Evolutionary conservation across 1,140 invertebrate species (phyloP).

Genomic region (Drosophila nigrodunni): DNA sequence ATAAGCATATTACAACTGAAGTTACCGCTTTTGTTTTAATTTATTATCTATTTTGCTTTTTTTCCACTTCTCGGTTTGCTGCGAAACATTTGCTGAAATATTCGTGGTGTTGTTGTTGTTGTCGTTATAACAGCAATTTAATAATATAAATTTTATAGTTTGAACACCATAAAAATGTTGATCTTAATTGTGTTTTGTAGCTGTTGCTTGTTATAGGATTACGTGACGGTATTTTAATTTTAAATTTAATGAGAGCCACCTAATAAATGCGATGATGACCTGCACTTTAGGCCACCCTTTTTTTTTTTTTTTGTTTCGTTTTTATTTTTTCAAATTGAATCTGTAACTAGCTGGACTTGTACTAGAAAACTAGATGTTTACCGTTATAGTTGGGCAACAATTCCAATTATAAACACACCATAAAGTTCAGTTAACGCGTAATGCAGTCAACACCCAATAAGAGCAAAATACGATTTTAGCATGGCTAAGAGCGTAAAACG

Average conservation of each 20-base stretch:
- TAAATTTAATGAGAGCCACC: slow-evolving; percentile 66
- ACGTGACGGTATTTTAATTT: slow-evolving; percentile 80
- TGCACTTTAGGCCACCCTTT: slow-evolving; percentile 42
- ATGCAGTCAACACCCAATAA: slow-evolving; percentile 43
- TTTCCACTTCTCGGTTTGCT: background rate
- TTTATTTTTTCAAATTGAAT: slow-evolving; percentile 36
- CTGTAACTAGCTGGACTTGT: slow-evolving; percentile 26
- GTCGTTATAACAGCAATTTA: slow-evolving; percentile 77
- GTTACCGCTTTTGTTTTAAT: slow-evolving; percentile 41
- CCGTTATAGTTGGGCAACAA: slow-evolving; percentile 77
- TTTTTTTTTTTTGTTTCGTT: background rate
- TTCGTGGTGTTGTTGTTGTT: slow-evolving; percentile 25
- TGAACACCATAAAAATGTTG: slow-evolving; percentile 80
- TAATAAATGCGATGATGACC: slow-evolving; percentile 60
- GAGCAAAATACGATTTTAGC: background rate
- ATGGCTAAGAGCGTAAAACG: background rate
- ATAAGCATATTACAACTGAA: slow-evolving; percentile 49
- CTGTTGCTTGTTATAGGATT: slow-evolving; percentile 73
- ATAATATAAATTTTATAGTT: slow-evolving; percentile 83
- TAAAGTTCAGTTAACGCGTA: slow-evolving; percentile 63
- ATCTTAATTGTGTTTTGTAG: slow-evolving; percentile 74
- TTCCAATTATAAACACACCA: slow-evolving; percentile 69
- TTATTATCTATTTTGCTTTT: slow-evolving; percentile 17
- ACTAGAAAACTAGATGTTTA: slow-evolving; percentile 17
- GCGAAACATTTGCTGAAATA: slow-evolving; percentile 15